These are phyloP conservation scores for Tetrapedia diversipes DNA, from an alignment of 2,888 invertebrate genomes.

Conservation along the genomic window DNA sequence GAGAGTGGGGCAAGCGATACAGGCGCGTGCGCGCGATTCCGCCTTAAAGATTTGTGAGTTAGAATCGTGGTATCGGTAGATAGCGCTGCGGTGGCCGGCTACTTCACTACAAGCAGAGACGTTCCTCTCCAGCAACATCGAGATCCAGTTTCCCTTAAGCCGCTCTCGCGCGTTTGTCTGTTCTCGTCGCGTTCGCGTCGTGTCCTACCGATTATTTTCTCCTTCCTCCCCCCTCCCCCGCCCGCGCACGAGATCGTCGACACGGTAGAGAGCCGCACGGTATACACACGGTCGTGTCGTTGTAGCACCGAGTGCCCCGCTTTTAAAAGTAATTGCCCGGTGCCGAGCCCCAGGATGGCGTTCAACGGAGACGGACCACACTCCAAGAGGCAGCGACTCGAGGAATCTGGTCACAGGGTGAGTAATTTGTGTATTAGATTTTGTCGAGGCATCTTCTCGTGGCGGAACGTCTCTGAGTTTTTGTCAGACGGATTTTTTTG, in stretches of 20 bases:
- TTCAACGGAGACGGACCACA: slow-evolving; percentile 84
- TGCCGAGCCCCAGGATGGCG: slow-evolving; percentile 79
- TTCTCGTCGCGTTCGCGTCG: slow-evolving; percentile 74
- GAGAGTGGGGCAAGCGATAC: background rate
- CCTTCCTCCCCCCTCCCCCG: slow-evolving; percentile 69
- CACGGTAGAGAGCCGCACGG: slow-evolving; percentile 56
- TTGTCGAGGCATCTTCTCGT: slow-evolving; percentile 3
- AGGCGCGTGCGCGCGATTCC: slow-evolving; percentile 35
- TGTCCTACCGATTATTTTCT: slow-evolving; percentile 76
- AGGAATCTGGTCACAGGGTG: slow-evolving; percentile 82
- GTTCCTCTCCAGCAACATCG: slow-evolving; percentile 62
- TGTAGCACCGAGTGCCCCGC: slow-evolving; percentile 56
- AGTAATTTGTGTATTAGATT: slow-evolving; percentile 59
- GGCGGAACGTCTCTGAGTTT: background rate
- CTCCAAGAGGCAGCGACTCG: slow-evolving; percentile 83
- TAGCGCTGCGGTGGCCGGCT: slow-evolving; percentile 62
- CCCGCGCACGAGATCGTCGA: slow-evolving; percentile 65
- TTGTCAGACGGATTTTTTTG: slow-evolving; percentile 5
- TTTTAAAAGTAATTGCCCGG: slow-evolving; percentile 54
- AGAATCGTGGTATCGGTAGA: slow-evolving; percentile 46
- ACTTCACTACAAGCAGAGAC: slow-evolving; percentile 61
- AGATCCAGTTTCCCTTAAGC: slow-evolving; percentile 79
- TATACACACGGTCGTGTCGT: slow-evolving; percentile 61
- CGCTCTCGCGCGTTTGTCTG: slow-evolving; percentile 78
- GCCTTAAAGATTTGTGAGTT: slow-evolving; percentile 40